Evolutionary conservation across 2,113 vertebrate genomes (phyloP).

Genomic region (Tinamus guttatus): DNA sequence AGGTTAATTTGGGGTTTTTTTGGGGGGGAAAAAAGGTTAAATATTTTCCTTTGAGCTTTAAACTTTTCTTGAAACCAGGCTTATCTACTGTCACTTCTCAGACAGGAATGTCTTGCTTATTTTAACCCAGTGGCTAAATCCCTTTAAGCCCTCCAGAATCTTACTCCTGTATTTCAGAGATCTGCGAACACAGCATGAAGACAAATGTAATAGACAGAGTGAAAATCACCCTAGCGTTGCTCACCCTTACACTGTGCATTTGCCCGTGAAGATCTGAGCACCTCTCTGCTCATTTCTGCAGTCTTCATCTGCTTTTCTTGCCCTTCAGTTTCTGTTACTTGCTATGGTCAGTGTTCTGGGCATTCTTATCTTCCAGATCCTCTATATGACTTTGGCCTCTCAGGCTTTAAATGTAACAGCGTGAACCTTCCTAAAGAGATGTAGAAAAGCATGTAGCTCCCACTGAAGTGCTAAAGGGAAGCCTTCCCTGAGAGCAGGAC

Average conservation of each 20-base stretch:
- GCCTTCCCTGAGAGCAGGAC: not conserved
- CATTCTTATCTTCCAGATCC: not conserved
- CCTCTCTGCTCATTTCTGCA: not conserved
- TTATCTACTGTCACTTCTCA: not conserved
- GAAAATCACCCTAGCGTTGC: not conserved
- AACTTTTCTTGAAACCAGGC: not conserved
- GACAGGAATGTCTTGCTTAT: slow-evolving; percentile 7
- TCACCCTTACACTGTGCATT: not conserved
- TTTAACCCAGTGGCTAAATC: slow-evolving; percentile 23
- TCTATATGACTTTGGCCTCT: not conserved
- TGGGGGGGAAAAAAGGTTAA: not conserved
- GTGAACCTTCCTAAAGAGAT: not conserved
- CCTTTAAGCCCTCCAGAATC: slow-evolving; percentile 29
- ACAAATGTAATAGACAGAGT: slow-evolving; percentile 8
- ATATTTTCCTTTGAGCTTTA: not conserved
- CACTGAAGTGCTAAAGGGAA: not conserved
- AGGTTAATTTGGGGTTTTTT: too few relatives aligned
- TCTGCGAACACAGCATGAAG: not conserved
- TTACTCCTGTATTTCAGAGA: slow-evolving; percentile 19
- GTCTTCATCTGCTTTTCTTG: not conserved
- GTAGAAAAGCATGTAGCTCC: not conserved
- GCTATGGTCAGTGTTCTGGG: fast-evolving
- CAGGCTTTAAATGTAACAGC: not conserved
- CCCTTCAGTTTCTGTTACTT: not conserved
- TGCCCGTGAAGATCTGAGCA: not conserved